Evolutionary conservation across 2,113 vertebrate species (phyloP).

Genomic region (Poeciliopsis turrubarensis): DNA sequence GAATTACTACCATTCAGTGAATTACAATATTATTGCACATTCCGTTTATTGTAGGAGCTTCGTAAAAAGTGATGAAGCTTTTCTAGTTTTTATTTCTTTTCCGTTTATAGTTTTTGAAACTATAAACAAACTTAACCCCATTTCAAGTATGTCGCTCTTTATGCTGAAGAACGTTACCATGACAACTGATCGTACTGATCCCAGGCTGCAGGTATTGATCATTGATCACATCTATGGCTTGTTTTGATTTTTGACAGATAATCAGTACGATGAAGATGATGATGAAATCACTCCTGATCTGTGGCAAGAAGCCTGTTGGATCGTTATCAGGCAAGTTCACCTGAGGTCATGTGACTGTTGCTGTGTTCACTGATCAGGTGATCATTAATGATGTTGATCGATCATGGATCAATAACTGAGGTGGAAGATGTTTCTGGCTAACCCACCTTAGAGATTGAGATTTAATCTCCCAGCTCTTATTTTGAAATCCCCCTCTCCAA

Average conservation of each 20-base stretch:
- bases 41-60: too few relatives aligned
- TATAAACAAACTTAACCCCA: too few relatives aligned
- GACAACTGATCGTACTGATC: not conserved
- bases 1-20: not conserved
- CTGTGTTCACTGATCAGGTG: too few relatives aligned
- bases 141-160: too few relatives aligned
- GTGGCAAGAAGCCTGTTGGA: slow-evolving; percentile 99
- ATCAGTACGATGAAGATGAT: slow-evolving; percentile 97
- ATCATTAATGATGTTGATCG: not conserved
- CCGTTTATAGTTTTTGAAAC: too few relatives aligned
- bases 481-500: slow-evolving; percentile 63
- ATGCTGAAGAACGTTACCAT: not conserved
- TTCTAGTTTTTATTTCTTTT: too few relatives aligned
- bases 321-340: slow-evolving; percentile 91
- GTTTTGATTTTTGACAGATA: slow-evolving; percentile 82
- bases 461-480: not conserved
- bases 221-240: not conserved
- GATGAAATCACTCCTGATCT: slow-evolving; percentile 98
- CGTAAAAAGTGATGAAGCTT: too few relatives aligned
- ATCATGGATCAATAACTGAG: not conserved
- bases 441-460: not conserved
- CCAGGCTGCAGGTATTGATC: not conserved
- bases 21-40: too few relatives aligned
- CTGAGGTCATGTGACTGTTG: not conserved
- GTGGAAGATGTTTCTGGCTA: not conserved